phyloP scores from a whole-genome alignment of 2,113 vertebrate species.

The Equus quagga region DNA sequence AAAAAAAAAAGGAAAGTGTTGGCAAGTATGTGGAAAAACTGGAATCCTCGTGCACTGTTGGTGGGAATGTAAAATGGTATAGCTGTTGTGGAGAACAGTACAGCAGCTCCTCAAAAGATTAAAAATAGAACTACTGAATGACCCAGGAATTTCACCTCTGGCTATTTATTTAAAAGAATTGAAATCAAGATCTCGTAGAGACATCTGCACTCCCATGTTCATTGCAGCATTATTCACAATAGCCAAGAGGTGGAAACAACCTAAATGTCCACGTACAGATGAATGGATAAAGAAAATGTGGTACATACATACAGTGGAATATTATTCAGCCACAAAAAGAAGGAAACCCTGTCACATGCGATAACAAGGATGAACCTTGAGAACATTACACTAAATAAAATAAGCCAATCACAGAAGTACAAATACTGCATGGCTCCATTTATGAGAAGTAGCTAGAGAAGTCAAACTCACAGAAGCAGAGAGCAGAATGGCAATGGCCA shows the following conservation, averaged over 20 bases:
- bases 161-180: neutral
- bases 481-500: neutral
- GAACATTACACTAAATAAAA: neutral
- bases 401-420: neutral
- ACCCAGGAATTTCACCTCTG: neutral
- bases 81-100: neutral
- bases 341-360: neutral
- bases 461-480: neutral
- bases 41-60: neutral
- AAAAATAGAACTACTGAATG: neutral
- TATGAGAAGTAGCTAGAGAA: neutral
- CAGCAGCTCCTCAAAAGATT: neutral
- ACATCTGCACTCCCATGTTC: neutral
- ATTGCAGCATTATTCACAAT: neutral
- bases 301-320: neutral
- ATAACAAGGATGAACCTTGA: neutral
- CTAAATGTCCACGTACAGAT: neutral
- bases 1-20: neutral
- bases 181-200: neutral
- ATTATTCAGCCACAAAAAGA: neutral
- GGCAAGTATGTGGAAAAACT: neutral
- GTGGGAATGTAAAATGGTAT: neutral
- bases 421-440: neutral
- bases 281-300: neutral
- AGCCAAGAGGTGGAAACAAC: neutral